Conservation (phyloP, 2,113 vertebrate species). For the Megaceryle torquata region DNA sequence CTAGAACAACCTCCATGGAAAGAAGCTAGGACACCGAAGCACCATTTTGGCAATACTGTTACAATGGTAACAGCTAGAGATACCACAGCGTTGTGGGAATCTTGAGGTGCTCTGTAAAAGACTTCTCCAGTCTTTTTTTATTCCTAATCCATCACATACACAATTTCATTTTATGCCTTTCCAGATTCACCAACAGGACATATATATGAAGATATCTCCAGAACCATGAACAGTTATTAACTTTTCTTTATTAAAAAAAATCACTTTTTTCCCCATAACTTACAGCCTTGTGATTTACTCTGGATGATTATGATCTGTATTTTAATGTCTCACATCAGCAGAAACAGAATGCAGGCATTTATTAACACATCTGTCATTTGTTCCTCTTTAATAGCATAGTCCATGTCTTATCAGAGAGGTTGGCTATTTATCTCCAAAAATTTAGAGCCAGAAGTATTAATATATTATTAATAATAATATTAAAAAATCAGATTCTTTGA, state of each 20-base stretch:
- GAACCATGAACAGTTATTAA: background rate
- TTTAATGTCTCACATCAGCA: background rate
- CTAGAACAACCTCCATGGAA: background rate
- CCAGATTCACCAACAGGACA: background rate
- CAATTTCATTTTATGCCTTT: background rate
- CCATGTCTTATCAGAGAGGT: background rate
- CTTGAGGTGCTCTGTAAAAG: background rate
- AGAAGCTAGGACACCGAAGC: background rate
- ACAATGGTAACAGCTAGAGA: background rate
- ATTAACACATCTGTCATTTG: background rate
- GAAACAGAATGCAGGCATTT: background rate
- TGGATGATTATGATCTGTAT: background rate
- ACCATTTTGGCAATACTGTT: background rate
- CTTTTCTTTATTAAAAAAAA: background rate
- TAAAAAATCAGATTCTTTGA: background rate
- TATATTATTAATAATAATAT: background rate
- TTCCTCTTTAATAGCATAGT: background rate
- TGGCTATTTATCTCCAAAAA: background rate
- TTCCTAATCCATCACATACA: background rate
- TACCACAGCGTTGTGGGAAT: accelerated
- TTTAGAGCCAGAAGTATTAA: background rate
- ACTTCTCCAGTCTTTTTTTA: background rate
- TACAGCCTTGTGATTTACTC: background rate
- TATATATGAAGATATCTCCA: background rate
- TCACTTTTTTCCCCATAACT: background rate